Evolutionary conservation across 2,797 vertebrate species (phyloP).

Genomic region (Acropternis orthonyx): DNA sequence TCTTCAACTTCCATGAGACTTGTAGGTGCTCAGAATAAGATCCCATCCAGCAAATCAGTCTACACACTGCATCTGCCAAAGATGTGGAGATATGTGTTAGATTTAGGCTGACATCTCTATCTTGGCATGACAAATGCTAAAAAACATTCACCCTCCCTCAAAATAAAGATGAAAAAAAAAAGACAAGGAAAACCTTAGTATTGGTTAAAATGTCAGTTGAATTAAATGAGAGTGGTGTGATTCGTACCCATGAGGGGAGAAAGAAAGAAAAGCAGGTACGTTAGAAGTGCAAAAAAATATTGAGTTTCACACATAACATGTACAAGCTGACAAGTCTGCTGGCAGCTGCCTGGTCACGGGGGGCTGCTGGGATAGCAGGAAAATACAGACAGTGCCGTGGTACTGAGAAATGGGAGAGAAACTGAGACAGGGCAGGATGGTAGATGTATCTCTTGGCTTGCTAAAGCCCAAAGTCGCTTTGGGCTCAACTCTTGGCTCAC

Average conservation of each 20-base stretch:
- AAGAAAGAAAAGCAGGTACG: slow-evolving; percentile 51
- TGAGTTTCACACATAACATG: slow-evolving; percentile 63
- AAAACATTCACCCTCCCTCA: neutral
- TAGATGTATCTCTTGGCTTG: neutral
- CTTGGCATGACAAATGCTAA: neutral
- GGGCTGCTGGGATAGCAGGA: neutral
- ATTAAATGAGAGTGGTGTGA: slow-evolving; percentile 57
- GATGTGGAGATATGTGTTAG: neutral
- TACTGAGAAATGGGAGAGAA: neutral
- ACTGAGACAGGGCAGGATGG: neutral
- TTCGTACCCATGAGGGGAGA: slow-evolving; percentile 42
- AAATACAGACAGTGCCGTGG: neutral
- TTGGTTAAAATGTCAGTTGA: slow-evolving; percentile 51
- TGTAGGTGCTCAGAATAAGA: neutral
- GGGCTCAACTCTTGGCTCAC: neutral
- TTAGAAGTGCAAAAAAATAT: slow-evolving; percentile 55
- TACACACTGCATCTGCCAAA: neutral
- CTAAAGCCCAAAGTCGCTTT: neutral
- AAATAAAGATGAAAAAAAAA: neutral
- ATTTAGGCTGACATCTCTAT: slow-evolving; percentile 37
- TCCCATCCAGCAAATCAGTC: slow-evolving; percentile 6
- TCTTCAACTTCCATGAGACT: neutral
- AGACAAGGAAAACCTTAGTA: neutral
- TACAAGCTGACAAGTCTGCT: slow-evolving; percentile 55
- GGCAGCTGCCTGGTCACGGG: slow-evolving; percentile 45